A percentile compares a stretch with the other conserved stretches of the same genome.
phyloP scores from a whole-genome alignment of 2,888 invertebrate species.

The Hypercompe scribonia region DNA sequence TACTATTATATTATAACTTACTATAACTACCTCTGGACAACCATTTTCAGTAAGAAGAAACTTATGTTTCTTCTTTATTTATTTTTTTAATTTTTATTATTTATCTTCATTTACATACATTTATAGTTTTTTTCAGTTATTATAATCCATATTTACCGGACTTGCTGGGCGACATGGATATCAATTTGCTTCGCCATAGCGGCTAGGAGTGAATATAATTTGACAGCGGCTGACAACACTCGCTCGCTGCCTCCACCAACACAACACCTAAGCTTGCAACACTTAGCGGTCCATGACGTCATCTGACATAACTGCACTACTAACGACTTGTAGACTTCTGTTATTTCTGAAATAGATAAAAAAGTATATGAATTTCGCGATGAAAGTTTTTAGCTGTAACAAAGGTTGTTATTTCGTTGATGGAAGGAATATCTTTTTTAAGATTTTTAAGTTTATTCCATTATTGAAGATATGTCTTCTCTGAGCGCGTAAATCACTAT shows the following conservation, averaged over 20 bases:
- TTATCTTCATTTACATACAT: no score
- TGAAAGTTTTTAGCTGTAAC: no score
- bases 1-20: no score
- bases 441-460: no score
- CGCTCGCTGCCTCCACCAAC: conserved; percentile 68
- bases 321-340: conserved; percentile 67
- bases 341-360: conserved; percentile 62
- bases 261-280: conserved; percentile 62
- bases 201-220: conserved; percentile 65
- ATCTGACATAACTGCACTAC: conserved; percentile 71
- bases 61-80: no score
- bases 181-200: conserved; percentile 61
- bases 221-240: conserved; percentile 60
- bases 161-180: conserved; percentile 47
- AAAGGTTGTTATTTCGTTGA: no score
- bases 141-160: conserved; percentile 51
- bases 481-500: no score
- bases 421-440: no score
- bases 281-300: conserved; percentile 54
- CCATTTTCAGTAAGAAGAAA: no score
- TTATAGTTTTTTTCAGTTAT: background rate
- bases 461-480: no score
- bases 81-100: no score
- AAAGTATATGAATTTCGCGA: background rate
- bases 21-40: no score